Percentiles rank a stretch among this genome's conserved stretches.
phyloP scores from a whole-genome alignment of 2,888 invertebrate genomes.

The Clistopyga incitator region DNA sequence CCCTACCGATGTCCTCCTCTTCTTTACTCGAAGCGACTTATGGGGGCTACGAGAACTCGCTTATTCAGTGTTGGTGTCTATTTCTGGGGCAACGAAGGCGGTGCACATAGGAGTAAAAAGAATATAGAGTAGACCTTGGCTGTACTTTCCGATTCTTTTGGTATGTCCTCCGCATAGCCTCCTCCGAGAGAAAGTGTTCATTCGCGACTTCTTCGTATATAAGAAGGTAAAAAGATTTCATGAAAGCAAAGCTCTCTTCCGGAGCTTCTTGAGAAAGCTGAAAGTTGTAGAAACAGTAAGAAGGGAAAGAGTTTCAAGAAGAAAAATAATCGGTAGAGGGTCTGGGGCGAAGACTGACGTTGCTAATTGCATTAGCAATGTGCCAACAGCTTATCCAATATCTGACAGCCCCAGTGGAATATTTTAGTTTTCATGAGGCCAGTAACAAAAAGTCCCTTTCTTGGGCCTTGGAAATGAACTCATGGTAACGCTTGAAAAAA shows the following conservation, averaged over 20 bases:
- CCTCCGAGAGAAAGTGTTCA: not conserved
- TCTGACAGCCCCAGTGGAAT: not conserved
- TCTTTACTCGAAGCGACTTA: constrained; percentile 5
- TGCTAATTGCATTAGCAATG: constrained; percentile 75
- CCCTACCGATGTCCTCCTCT: constrained; percentile 10
- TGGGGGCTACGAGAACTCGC: constrained; percentile 21
- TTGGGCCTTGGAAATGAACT: too few relatives aligned
- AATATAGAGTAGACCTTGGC: constrained; percentile 54
- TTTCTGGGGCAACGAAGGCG: constrained; percentile 69
- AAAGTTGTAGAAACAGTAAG: constrained; percentile 59
- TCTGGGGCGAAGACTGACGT: constrained; percentile 67
- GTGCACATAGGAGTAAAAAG: not conserved
- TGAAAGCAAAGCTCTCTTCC: not conserved
- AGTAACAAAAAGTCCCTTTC: too few relatives aligned
- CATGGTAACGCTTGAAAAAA: too few relatives aligned
- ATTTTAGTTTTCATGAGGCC: not conserved
- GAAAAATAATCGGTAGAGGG: constrained; percentile 11
- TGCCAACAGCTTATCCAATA: constrained; percentile 40
- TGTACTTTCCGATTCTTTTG: not conserved
- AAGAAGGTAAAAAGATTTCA: not conserved
- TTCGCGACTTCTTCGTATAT: not conserved
- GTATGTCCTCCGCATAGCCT: not conserved
- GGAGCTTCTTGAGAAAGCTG: too few relatives aligned
- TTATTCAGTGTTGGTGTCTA: constrained; percentile 72
- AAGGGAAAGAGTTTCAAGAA: constrained; percentile 31